Evolutionary conservation across 2,888 invertebrate genomes (phyloP), one percentile per base, ranked within the genome.

Genomic region (Ichneumon xanthorius): DNA sequence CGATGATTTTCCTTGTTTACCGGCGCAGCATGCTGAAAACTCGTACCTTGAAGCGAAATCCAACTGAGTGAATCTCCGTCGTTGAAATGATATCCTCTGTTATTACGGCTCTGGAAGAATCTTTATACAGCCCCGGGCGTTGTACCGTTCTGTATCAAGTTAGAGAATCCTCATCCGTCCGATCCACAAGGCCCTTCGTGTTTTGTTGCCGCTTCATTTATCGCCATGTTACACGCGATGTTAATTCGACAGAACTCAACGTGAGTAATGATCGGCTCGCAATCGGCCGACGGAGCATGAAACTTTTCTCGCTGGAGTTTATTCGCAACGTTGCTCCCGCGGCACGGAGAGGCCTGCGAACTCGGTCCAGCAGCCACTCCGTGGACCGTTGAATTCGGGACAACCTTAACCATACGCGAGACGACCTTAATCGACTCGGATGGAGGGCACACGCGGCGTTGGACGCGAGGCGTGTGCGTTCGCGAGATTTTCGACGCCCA

Each of bases 161-260:
- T 61, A 33, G 40, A 65, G 63, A 65, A 65, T 63, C 63, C 63
- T 53, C 63, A 50, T 71, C 9, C 48, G 50, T 37, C 63, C 33
- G 63, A 50, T 22, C 61, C 22, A 3, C 45, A n/a, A 33, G 19
- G 16, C 33, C 22, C 33, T 55, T 26, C 19, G 40, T 75, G 48
- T 75, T 50, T 53, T 65, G 16, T 79, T 81, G 48, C 79, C 79
- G 73, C 71, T 86, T 90, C 90, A 90, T 90, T 90, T 90, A 90
- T 89, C 89, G 88, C 87, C 88, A 68, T 85, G 88, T 90, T 90
- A 90, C 88, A 88, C 87, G 90, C 89, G 90, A 90, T 90, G 88
- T 90, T 90, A 90, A 90, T 90, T 90, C 90, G 88, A 89, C 89
- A 86, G 88, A 87, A 65, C 89, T 85, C 82, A 85, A 84, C 88